Percentiles rank a stretch among this genome's conserved stretches.
Evolutionary conservation across 2,797 vertebrate species (phyloP).

Genomic region (Acipenser oxyrinchus): DNA sequence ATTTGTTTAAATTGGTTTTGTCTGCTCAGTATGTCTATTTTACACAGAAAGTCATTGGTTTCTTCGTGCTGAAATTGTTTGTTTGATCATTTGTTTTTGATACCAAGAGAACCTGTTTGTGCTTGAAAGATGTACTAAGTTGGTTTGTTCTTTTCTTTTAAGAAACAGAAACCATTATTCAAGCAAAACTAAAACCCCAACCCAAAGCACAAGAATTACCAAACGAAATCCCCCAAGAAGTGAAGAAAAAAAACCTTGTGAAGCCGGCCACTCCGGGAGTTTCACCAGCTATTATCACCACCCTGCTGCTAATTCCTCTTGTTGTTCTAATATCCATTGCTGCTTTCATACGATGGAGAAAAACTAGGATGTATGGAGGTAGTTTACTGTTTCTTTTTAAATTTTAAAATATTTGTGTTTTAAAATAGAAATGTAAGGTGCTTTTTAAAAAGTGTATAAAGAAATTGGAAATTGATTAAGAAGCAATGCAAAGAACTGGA

Average conservation of each 20-base stretch:
- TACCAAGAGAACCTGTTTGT: slow-evolving; percentile 21
- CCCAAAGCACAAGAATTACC: slow-evolving; percentile 45
- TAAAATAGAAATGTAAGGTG: not conserved
- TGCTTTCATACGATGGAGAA: slow-evolving; percentile 83
- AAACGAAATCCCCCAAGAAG: slow-evolving; percentile 33
- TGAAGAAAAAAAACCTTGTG: slow-evolving; percentile 50
- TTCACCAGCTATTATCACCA: slow-evolving; percentile 74
- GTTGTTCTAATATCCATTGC: slow-evolving; percentile 69
- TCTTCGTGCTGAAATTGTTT: no score
- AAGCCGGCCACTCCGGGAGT: slow-evolving; percentile 50
- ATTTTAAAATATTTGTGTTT: not conserved
- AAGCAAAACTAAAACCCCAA: slow-evolving; percentile 64
- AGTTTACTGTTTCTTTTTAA: slow-evolving; percentile 15
- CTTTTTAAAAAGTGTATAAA: no score
- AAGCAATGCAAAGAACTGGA: no score
- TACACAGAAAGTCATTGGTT: no score
- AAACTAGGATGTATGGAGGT: slow-evolving; percentile 70
- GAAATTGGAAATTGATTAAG: no score
- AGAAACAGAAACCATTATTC: slow-evolving; percentile 73
- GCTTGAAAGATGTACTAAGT: slow-evolving; percentile 29
- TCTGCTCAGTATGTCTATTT: no score
- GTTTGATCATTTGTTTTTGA: no score
- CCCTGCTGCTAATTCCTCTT: slow-evolving; percentile 78
- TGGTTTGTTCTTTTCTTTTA: slow-evolving; percentile 45
- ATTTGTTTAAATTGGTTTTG: no score